Base-by-base conservation (phyloP, 2,888 invertebrate species). In the Drosophila cognata region DNA sequence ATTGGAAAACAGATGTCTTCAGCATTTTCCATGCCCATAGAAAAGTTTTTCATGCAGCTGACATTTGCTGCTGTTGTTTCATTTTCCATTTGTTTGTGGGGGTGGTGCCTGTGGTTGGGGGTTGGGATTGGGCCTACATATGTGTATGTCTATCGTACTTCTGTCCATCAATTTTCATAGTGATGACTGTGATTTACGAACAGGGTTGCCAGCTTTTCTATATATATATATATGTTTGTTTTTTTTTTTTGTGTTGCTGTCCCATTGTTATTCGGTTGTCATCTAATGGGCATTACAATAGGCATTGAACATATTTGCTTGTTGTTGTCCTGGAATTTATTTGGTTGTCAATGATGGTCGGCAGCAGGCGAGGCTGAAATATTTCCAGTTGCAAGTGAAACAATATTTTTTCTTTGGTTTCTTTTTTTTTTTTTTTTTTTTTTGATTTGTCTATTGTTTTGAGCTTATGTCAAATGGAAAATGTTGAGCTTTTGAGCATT, bases 251-350 rank as follows among this genome's bases (percentile, higher is more conserved):
- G 13, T 38, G 8, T 38, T 56, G 25, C 46, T 25, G 8, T 51
- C 35, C 53, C 18, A 46, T 13, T 52, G 25, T 63, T 52, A 38
- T 53, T 50, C 43, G n/a, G 63, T 50, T 64, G 71, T 62, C 48
- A n/a, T 50, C 70, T 70, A 70, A 70, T 75, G 60, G 60, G 52
- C 50, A 55, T 58, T 56, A 67, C 64, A 76, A 77, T 48, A 31
- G 61, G 53, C 18, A 58, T 59, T 18, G 59, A n/a, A 48, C 13
- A 21, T 38, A 18, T 35, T 62, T 28, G 31, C 16, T 5, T 31
- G 3, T 29, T 28, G 61, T 69, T 25, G 8, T 13, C 35, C 51
- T 52, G 18, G 25, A 36, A 35, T n/a, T 60, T 41, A 46, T 61
- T 50, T 43, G 21, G 59, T 36, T 64, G 63, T 62, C 51, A 28